Base-by-base conservation (phyloP, 2,888 invertebrate genomes). In the Melieria picta region DNA sequence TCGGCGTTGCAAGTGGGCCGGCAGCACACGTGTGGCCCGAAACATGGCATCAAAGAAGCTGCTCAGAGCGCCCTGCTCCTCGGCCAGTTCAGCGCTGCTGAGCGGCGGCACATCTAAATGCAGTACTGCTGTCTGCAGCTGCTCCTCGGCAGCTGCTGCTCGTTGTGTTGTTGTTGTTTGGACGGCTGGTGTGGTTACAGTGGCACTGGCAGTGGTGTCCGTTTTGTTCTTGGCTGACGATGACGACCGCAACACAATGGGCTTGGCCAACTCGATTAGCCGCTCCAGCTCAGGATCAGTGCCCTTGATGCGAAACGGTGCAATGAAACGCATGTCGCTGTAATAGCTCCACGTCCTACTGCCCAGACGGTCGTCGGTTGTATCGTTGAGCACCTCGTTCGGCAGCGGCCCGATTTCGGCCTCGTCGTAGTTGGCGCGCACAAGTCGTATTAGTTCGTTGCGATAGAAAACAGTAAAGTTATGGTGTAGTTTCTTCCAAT, bases 321-420 rank as follows among this genome's bases (percentile, higher is more conserved):
- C 67, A 45, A 75, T 61, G n/a, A 75, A 75, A 50, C 65, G 63
- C 74, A 72, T 72, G n/a, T 74, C 74, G 13, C 71, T 71, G 50
- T 72, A 71, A 63, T 72, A 70, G 62, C 65, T 61, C 65, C 71
- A 71, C 5, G 65, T 48, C 5, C 61, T 60, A 4, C 55, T 69
- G 57, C 61, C 65, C 47, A 69, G 65, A 6, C 30, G 56, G n/a
- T 55, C 57, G 9, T 60, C 68, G 3, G 42, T 11, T 7, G 60
- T 9, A 11, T 50, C 55, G 4, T 57, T n/a, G 1, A 3, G 13
- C 10, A 47, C 43, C 7, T 70, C 69, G 10, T 48, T 9, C 0
- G 72, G 70, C 16, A 74, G 47, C 6, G 67, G n/a, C n/a, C 61
- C 61, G 6, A 71, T 10, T 4, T n/a, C 65, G 4, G 57, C 9